A percentile compares a stretch with the other conserved stretches of the same genome.
Evolutionary conservation across 2,888 invertebrate species (phyloP).

Genomic region (Drosophila subquinaria): DNA sequence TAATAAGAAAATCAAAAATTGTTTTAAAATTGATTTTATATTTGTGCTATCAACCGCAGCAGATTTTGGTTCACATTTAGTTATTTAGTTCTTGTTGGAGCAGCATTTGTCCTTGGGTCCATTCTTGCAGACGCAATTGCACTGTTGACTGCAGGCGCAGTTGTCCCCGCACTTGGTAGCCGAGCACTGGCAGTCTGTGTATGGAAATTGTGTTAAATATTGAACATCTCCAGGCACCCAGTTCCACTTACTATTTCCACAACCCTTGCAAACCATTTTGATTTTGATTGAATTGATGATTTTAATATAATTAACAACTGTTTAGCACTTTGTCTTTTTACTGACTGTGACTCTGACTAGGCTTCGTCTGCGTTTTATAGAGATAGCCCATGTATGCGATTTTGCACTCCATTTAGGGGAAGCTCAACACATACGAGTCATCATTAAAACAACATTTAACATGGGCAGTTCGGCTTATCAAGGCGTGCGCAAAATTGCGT

Average conservation of each 20-base stretch:
- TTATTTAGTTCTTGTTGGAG: slow-evolving; percentile 49
- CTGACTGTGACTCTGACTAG: slow-evolving; percentile 18
- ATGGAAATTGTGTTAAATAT: not conserved
- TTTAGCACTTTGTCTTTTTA: slow-evolving; percentile 4
- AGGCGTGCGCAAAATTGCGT: slow-evolving; percentile 55
- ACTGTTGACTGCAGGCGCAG: slow-evolving; percentile 74
- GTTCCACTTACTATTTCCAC: slow-evolving; percentile 69
- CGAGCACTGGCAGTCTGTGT: slow-evolving; percentile 73
- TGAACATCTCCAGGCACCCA: not conserved
- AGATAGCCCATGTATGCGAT: not conserved
- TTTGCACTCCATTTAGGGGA: slow-evolving; percentile 61
- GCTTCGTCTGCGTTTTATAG: slow-evolving; percentile 53
- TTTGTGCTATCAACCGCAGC: not conserved
- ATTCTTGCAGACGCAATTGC: slow-evolving; percentile 74
- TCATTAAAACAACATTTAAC: slow-evolving; percentile 10
- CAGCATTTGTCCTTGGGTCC: slow-evolving; percentile 77
- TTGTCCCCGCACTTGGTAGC: slow-evolving; percentile 74
- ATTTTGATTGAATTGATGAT: slow-evolving; percentile 8
- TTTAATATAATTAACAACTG: slow-evolving; percentile 3
- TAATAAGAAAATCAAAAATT: not conserved
- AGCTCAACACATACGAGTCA: not conserved
- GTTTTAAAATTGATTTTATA: not conserved
- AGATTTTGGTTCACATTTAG: not conserved
- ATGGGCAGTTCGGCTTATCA: slow-evolving; percentile 30
- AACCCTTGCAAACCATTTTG: slow-evolving; percentile 75